Evolutionary conservation across 2,888 invertebrate species (phyloP), one percentile per base, ranked within the genome.

Genomic region (Apocheima hispidaria): DNA sequence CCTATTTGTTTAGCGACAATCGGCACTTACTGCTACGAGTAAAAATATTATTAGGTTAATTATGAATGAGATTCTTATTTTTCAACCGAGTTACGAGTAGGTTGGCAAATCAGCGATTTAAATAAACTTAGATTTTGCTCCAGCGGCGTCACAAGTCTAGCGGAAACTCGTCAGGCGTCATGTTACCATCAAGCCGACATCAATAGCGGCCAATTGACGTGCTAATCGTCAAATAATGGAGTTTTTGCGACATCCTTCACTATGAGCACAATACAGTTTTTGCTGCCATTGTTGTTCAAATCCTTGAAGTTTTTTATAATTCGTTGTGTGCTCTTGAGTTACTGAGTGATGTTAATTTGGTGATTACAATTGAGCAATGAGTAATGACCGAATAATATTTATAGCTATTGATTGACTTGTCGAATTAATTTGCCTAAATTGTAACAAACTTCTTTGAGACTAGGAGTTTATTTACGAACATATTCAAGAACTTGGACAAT

Each of bases 181-280:
- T 43, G 73, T 86, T 84, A 73, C 84, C 28, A 48, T 48, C 54
- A 48, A 66, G 56, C 35, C 71, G 79, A 72, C 78, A 75, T 66
- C 78, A 81, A 84, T 85, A 83, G 84, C 81, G 76, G 83, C 77
- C 86, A 87, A 88, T 88, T 85, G 86, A 86, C 84, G 84, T 60
- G 62, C 66, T 79, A 79, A 81, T 81, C 74, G 71, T 52, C 64
- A 58, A 60, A 79, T 77, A 81, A 78, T 75, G 57, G 70, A 48
- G 60, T 77, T 78, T 79, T 78, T 78, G 72, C 65, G 66, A 63
- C 66, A 61, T 70, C 61, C 67, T 56, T 49, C 61, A 50, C 57
- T 50, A 41, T 30, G 1, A 14, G 20, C 4, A 54, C 63, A 65
- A 67, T 65, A 38, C 49, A 18, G 30, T 64, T 69, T 70, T 70